phyloP scores from a whole-genome alignment of 2,113 vertebrate genomes.

The Bombycilla garrulus region DNA sequence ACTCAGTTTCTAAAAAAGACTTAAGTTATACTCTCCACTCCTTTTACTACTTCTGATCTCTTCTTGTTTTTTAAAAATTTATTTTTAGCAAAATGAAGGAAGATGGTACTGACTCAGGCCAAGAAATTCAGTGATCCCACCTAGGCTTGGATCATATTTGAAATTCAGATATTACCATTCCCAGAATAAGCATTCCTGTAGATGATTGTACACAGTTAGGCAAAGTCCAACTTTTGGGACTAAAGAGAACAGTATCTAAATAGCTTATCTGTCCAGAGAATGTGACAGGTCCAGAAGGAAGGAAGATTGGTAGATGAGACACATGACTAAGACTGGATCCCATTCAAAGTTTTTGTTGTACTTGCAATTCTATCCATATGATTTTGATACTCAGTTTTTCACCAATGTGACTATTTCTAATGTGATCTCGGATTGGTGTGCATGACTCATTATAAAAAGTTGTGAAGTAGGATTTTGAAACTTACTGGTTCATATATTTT shows the following conservation, averaged over 20 bases:
- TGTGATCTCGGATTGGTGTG: neutral
- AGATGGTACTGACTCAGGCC: neutral
- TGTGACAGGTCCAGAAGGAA: neutral
- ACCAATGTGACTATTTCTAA: neutral
- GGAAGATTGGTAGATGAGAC: neutral
- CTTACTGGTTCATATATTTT: neutral
- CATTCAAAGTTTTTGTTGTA: neutral
- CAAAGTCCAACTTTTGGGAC: neutral
- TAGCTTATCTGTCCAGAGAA: neutral
- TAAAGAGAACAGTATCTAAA: neutral
- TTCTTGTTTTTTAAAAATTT: neutral
- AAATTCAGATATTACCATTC: neutral
- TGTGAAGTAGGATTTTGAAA: neutral
- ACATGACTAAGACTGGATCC: neutral
- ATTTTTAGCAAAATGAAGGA: neutral
- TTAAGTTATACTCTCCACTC: neutral
- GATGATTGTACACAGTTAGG: neutral
- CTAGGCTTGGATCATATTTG: neutral
- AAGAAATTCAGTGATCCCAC: neutral
- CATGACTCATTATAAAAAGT: neutral
- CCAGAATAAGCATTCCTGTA: neutral
- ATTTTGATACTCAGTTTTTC: neutral
- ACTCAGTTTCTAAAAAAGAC: neutral
- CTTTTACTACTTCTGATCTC: neutral
- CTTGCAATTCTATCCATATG: neutral